These are phyloP conservation scores for Diarsia dahlii DNA, from an alignment of 2,888 invertebrate genomes.

Conservation along the genomic window DNA sequence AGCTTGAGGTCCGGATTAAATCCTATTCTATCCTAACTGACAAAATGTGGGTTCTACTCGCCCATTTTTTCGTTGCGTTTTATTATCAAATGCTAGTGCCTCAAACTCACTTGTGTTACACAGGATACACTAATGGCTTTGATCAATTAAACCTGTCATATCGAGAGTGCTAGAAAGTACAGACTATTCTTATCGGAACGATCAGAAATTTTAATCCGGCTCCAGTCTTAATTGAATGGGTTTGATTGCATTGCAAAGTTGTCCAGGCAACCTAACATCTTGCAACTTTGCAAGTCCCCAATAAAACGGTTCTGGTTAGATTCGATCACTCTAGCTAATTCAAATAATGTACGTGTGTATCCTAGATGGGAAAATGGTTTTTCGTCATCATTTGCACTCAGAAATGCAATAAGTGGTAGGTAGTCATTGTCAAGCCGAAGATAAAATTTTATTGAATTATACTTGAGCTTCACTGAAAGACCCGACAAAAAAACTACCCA, in stretches of 20 bases:
- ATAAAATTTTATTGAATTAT: neutral
- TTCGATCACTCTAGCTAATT: too few relatives aligned
- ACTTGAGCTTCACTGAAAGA: neutral
- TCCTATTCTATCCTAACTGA: neutral
- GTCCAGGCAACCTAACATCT: neutral
- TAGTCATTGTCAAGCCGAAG: neutral
- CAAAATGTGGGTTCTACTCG: neutral
- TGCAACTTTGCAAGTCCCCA: neutral
- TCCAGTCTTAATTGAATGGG: too few relatives aligned
- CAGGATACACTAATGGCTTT: conserved; percentile 3
- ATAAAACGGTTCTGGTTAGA: too few relatives aligned
- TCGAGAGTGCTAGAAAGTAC: conserved; percentile 18
- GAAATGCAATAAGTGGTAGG: neutral
- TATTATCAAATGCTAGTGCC: neutral
- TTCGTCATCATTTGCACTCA: neutral
- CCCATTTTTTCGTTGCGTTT: neutral
- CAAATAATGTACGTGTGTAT: neutral
- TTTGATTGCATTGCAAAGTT: neutral
- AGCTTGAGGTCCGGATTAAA: neutral
- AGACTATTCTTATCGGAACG: neutral
- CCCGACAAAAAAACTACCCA: neutral
- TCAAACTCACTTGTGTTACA: neutral
- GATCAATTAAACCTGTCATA: conserved; percentile 17
- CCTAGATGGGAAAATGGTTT: neutral
- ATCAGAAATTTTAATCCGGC: conserved; percentile 19